Evolutionary conservation across 2,113 vertebrate genomes (phyloP).

Genomic region (Nesogale talazaci): DNA sequence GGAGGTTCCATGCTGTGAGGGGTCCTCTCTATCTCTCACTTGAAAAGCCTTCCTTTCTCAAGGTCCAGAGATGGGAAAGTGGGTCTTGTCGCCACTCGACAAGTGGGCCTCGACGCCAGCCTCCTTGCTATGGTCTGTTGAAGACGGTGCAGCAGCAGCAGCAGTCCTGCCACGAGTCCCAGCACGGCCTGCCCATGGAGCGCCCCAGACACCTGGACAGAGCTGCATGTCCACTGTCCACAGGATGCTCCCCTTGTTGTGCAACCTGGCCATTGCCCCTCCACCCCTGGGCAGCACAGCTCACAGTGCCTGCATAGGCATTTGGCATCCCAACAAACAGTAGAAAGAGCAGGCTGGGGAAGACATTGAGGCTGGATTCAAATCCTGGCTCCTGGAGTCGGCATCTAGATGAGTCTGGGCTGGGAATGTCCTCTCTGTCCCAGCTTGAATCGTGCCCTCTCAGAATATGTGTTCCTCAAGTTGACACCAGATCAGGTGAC

Average conservation of each 20-base stretch:
- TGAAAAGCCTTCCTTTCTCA: not conserved
- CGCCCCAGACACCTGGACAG: not conserved
- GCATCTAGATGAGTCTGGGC: not conserved
- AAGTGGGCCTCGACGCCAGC: not conserved
- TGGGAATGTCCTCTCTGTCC: not conserved
- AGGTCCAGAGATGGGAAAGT: not conserved
- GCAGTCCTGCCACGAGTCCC: not conserved
- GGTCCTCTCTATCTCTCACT: not conserved
- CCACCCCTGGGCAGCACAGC: not conserved
- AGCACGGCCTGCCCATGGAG: not conserved
- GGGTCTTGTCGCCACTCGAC: too few species aligned
- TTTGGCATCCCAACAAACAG: accelerated
- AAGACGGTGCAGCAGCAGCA: not conserved
- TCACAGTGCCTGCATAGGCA: not conserved
- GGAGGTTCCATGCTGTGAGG: not conserved
- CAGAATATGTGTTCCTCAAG: not conserved
- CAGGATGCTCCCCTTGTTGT: not conserved
- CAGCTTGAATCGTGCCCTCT: not conserved
- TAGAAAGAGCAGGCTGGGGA: not conserved
- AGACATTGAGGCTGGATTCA: not conserved
- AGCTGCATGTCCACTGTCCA: not conserved
- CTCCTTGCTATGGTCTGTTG: not conserved
- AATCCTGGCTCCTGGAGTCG: not conserved
- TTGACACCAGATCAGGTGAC: too few species aligned
- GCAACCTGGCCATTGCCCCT: not conserved